These are phyloP conservation scores for Clepsis dumicolana DNA, from an alignment of 2,888 invertebrate genomes.

Conservation along the genomic window DNA sequence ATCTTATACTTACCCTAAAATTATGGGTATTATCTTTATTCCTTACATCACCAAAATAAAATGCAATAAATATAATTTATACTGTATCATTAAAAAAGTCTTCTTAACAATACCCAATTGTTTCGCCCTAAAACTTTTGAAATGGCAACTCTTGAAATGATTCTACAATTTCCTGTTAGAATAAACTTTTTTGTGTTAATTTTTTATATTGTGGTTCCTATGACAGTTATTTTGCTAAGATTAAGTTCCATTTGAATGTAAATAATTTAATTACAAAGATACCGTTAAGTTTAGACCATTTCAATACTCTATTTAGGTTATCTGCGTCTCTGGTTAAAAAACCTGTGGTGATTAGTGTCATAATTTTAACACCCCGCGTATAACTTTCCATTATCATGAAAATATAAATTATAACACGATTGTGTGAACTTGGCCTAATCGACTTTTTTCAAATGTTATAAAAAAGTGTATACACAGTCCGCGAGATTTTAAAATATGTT, in stretches of 20 bases:
- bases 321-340: background rate
- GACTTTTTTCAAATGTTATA: no score
- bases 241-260: constrained; percentile 11
- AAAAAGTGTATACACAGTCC: no score
- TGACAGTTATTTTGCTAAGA: constrained; percentile 16
- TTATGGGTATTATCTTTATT: background rate
- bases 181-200: constrained; percentile 26
- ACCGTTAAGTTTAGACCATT: constrained; percentile 9
- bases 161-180: constrained; percentile 37
- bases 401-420: constrained; percentile 1
- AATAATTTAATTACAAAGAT: constrained; percentile 14
- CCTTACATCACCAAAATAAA: background rate
- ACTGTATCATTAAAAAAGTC: no score
- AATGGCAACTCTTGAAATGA: constrained; percentile 27
- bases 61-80: no score
- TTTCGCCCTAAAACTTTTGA: constrained; percentile 12
- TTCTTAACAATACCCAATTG: no score
- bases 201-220: constrained; percentile 36
- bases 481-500: no score
- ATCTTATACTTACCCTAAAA: background rate
- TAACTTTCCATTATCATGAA: background rate
- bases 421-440: background rate
- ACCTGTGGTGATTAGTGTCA: background rate
- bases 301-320: background rate
- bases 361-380: background rate